Percentiles rank a stretch among this genome's conserved stretches.
Conservation (phyloP, 2,888 invertebrate genomes). For the Malacosoma neustria region DNA sequence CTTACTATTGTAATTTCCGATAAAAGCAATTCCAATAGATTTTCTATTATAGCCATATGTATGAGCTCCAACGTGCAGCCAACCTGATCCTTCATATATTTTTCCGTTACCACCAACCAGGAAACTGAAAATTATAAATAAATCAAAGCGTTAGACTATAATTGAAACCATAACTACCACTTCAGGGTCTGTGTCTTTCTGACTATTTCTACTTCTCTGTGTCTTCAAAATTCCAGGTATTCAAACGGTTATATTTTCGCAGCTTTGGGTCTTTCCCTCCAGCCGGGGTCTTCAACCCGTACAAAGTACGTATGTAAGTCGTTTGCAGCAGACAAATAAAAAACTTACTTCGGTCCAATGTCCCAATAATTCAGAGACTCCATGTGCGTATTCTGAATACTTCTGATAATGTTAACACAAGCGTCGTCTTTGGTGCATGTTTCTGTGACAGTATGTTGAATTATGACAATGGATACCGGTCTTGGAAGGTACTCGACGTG, state of each 20-base stretch:
- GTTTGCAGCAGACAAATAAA: too few relatives aligned
- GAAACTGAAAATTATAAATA: conserved; percentile 46
- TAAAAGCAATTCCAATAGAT: conserved; percentile 77
- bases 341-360: conserved; percentile 75
- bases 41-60: conserved; percentile 74
- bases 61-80: conserved; percentile 75
- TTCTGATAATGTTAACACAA: conserved; percentile 56
- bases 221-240: too few relatives aligned
- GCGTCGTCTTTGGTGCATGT: conserved; percentile 46
- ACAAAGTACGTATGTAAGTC: too few relatives aligned
- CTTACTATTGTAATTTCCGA: conserved; percentile 63
- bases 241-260: too few relatives aligned
- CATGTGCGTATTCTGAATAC: conserved; percentile 69
- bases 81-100: conserved; percentile 78
- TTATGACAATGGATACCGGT: conserved; percentile 69
- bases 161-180: conserved; percentile 10
- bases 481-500: conserved; percentile 67
- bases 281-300: too few relatives aligned
- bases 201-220: too few relatives aligned
- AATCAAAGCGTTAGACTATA: too few relatives aligned
- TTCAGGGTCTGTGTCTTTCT: too few relatives aligned
- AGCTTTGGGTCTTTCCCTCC: too few relatives aligned
- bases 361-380: conserved; percentile 54
- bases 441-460: conserved; percentile 72
- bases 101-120: conserved; percentile 77